These are phyloP conservation scores for Lophura nycthemera DNA, from an alignment of 2,113 vertebrate genomes.

Conservation along the genomic window DNA sequence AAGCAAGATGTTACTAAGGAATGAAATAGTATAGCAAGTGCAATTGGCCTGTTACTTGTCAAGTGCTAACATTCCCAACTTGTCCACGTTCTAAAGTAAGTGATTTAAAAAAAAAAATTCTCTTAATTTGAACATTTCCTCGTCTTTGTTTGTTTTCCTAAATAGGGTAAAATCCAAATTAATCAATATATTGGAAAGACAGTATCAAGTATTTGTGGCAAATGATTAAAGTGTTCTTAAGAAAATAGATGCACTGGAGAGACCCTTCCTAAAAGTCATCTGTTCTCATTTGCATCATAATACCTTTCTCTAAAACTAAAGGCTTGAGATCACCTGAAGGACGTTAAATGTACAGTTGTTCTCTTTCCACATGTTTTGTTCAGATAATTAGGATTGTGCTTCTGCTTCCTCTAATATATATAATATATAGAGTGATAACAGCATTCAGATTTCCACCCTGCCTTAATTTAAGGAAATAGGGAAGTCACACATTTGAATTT, in stretches of 20 bases:
- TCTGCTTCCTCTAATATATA: neutral
- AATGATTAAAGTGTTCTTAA: neutral
- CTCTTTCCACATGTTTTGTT: neutral
- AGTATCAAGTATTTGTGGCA: neutral
- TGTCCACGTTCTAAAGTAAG: neutral
- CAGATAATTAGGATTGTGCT: neutral
- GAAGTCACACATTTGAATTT: neutral
- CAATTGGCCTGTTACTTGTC: neutral
- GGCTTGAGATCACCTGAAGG: neutral
- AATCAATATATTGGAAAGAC: neutral
- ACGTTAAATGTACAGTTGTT: neutral
- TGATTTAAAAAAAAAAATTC: neutral
- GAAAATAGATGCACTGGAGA: rapidly evolving
- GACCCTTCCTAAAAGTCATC: neutral
- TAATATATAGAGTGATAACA: rapidly evolving
- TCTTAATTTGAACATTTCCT: neutral
- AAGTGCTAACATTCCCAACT: neutral
- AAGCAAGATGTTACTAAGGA: neutral
- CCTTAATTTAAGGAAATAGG: neutral
- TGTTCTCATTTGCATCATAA: neutral
- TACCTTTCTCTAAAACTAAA: neutral
- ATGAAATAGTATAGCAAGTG: rapidly evolving
- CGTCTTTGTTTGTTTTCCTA: neutral
- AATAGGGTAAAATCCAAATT: neutral
- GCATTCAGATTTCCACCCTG: neutral